A percentile compares a stretch with the other conserved stretches of the same genome.
Evolutionary conservation across 2,888 invertebrate species (phyloP).

Genomic region (Tachina fera): DNA sequence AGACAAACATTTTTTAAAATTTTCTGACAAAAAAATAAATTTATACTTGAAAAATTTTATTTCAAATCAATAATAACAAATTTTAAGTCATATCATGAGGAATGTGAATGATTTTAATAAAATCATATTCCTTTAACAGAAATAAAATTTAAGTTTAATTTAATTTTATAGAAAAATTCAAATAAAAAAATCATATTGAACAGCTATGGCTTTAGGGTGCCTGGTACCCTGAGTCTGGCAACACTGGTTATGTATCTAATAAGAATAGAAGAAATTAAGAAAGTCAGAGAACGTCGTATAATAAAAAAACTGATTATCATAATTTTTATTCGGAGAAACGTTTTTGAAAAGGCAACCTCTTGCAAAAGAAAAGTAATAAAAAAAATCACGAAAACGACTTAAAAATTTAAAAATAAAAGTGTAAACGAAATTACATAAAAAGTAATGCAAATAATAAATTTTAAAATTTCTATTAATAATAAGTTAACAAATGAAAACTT

Average conservation of each 20-base stretch:
- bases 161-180: too few species aligned
- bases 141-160: too few species aligned
- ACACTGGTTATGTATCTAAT: neutral
- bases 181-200: too few species aligned
- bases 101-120: too few species aligned
- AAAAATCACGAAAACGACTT: constrained; percentile 52
- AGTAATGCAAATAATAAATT: constrained; percentile 3
- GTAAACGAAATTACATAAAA: constrained; percentile 50
- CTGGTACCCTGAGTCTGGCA: neutral
- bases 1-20: too few species aligned
- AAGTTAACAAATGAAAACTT: constrained; percentile 35
- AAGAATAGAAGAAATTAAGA: neutral
- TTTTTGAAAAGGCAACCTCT: constrained; percentile 48
- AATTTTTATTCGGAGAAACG: constrained; percentile 53
- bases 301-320: constrained; percentile 19
- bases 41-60: too few species aligned
- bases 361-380: constrained; percentile 16
- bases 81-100: too few species aligned
- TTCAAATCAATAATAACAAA: too few species aligned
- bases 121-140: too few species aligned
- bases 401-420: constrained; percentile 28
- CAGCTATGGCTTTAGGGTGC: too few species aligned
- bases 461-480: neutral
- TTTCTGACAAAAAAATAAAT: too few species aligned
- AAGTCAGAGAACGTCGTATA: constrained; percentile 23